Base-by-base conservation (phyloP, 2,113 vertebrate species). In the Pantherophis guttatus region DNA sequence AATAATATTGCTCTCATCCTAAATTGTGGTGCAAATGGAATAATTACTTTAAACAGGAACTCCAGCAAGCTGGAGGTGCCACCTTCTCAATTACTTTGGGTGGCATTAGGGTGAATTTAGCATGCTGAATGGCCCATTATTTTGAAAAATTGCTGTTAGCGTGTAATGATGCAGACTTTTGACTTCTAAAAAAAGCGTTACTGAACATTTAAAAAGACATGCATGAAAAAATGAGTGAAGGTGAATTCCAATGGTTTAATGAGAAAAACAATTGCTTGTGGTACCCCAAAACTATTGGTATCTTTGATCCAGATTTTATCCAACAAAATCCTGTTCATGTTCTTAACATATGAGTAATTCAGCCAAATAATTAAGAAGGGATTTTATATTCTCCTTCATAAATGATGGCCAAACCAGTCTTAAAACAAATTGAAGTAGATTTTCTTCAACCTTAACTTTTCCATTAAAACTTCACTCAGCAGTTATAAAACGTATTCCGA, bases 21-120 rank as follows among this genome's bases (percentile, higher is more conserved):
- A 15, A 48, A 89, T 86, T 95, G 86, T 95, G 94, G 87, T 87
- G 93, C 90, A 95, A 94, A 95, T 95, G 93, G 91, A 96, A 87
- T 52, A 93, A 91, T 96, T 93, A 92, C 62, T 97, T 87, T 85
- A 87, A 94, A 91, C 24, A 95, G 92, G 90, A 94, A 91, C 85
- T 91, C 23, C 9, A 93, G 95, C 92, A 91, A 62, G 54, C 24
- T 2, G 93, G 88, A 90, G 90, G 88, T 90, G 86, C 57, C 91
- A 29, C 90, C 50, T 54, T 93, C 85, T 44, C 8, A 92, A 54
- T 91, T 95, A 23, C 91, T 92, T 88, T 55, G 44, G 19, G 57
- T 91, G 59, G 2, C 50, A 55, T 87, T 62, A n/a, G 3, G n/a
- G 29, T 0, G 11, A 44, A 57, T 85, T 88, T 86, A 93, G 87